A percentile compares a stretch with the other conserved stretches of the same genome.
phyloP scores from a whole-genome alignment of 2,113 vertebrate species.

The Recurvirostra avosetta region DNA sequence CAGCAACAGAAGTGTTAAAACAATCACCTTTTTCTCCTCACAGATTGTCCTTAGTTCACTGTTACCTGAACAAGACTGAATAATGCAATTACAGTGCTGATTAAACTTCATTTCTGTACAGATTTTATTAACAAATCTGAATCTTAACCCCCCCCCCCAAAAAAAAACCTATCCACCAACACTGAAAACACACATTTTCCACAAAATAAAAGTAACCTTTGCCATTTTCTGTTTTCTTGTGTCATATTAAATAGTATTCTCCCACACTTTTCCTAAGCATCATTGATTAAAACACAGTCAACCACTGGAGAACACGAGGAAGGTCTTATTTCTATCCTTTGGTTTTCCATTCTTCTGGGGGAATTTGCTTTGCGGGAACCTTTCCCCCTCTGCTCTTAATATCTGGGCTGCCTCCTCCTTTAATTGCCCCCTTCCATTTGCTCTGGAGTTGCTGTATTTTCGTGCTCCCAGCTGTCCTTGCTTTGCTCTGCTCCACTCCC shows the following conservation, averaged over 20 bases:
- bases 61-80: background rate
- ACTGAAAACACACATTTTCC: background rate
- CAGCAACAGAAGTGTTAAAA: background rate
- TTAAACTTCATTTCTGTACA: background rate
- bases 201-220: background rate
- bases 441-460: background rate
- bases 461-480: accelerated
- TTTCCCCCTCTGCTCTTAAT: background rate
- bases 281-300: background rate
- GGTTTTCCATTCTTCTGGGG: background rate
- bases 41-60: background rate
- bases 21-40: too few species aligned
- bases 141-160: background rate
- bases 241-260: background rate
- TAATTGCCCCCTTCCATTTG: accelerated
- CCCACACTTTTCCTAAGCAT: background rate
- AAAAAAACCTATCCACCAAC: background rate
- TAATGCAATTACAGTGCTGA: background rate
- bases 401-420: background rate
- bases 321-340: background rate
- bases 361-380: background rate
- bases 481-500: background rate
- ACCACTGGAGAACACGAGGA: background rate
- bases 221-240: background rate
- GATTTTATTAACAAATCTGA: background rate